phyloP scores from a whole-genome alignment of 2,888 invertebrate genomes.

The Tuta absoluta region DNA sequence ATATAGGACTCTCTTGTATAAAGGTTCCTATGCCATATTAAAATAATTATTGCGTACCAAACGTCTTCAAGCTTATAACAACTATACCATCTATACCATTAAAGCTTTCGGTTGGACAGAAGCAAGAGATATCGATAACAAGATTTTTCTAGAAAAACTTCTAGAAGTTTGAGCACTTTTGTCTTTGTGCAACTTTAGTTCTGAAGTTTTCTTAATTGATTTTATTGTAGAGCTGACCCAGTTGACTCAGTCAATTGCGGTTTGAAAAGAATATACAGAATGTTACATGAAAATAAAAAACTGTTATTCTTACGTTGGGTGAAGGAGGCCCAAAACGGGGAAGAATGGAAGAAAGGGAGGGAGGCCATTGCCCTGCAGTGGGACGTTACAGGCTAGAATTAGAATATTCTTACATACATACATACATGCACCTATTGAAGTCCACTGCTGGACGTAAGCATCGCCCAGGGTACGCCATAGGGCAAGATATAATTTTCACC shows the following conservation, averaged over 20 bases:
- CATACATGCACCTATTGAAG: too few species aligned
- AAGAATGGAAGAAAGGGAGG: too few species aligned
- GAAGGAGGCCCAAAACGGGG: too few species aligned
- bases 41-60: not conserved
- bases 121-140: conserved; percentile 4
- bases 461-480: too few species aligned
- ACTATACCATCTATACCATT: too few species aligned
- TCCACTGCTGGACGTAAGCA: too few species aligned
- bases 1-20: too few species aligned
- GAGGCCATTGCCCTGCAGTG: too few species aligned
- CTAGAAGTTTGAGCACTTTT: conserved; percentile 8
- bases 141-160: conserved; percentile 6
- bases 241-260: not conserved
- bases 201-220: conserved; percentile 1
- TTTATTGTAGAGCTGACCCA: conserved; percentile 12
- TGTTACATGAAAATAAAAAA: not conserved
- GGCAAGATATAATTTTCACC: too few species aligned
- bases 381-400: too few species aligned
- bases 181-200: conserved; percentile 10
- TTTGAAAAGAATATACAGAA: not conserved
- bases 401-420: too few species aligned
- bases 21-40: too few species aligned
- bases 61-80: not conserved
- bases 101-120: not conserved
- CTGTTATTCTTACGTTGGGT: not conserved